A percentile compares a stretch with the other conserved stretches of the same genome.
Conservation (phyloP, 2,888 invertebrate genomes). For the Drosophila tripunctata region DNA sequence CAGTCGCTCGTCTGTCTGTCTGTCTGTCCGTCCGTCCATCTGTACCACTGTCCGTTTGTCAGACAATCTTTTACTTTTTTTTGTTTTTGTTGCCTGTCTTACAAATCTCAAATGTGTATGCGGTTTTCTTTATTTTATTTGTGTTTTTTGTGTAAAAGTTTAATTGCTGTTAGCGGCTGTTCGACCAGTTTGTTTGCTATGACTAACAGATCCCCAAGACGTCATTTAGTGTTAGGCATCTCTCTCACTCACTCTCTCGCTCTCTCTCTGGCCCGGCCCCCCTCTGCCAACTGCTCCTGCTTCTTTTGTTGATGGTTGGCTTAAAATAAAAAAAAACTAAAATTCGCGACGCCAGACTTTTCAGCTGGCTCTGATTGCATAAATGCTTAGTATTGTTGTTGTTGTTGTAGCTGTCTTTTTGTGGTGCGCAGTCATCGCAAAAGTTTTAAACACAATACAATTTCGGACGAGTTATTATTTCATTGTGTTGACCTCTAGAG, state of each 20-base stretch:
- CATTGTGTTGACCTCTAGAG: not conserved
- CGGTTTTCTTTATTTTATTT: not conserved
- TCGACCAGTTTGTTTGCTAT: conserved; percentile 26
- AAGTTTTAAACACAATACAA: conserved; percentile 1
- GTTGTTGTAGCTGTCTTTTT: conserved; percentile 14
- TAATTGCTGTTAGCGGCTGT: conserved; percentile 23
- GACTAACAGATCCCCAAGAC: conserved; percentile 38
- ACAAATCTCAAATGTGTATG: conserved; percentile 16
- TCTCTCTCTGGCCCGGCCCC: not conserved
- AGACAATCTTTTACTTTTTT: not conserved
- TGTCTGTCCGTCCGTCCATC: not conserved
- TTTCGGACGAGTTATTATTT: not conserved
- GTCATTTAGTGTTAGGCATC: conserved; percentile 29
- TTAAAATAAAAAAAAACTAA: conserved; percentile 14
- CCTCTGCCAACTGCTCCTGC: not conserved
- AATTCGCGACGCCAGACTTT: conserved; percentile 17
- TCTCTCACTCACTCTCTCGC: not conserved
- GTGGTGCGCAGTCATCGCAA: conserved; percentile 19
- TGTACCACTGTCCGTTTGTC: not conserved
- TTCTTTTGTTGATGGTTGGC: conserved; percentile 28
- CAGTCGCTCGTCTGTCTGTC: not conserved
- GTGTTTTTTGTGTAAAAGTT: conserved; percentile 20
- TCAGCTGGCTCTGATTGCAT: conserved; percentile 30
- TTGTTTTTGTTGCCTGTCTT: conserved; percentile 1
- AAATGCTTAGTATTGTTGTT: conserved; percentile 10